Evolutionary conservation across 2,113 vertebrate genomes (phyloP), one percentile per base, ranked within the genome.

Genomic region (Rhipidura dahli): DNA sequence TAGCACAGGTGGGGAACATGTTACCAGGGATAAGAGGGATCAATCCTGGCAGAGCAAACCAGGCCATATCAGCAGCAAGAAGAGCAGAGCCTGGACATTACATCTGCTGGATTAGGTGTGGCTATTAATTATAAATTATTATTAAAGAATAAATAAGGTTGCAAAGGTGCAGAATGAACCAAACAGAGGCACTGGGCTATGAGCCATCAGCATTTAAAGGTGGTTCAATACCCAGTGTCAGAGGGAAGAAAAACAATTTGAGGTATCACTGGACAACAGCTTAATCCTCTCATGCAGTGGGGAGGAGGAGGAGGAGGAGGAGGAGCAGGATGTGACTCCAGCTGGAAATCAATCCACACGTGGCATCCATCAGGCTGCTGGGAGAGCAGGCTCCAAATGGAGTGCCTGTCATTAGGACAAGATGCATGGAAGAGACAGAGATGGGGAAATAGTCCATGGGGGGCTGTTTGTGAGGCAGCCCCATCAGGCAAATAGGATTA

Each of bases 321-420:
- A 83, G 70, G 53, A 81, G n/a, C 35, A 64, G 65, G 77, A 65
- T 1, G 4, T 33, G 89, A 72, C 49, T 90, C 47, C 89, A 96
- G 61, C 71, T 91, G 87, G 87, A 93, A 92, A 94, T 96, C 94
- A 91, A 88, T 82, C 90, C 1, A 18, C 83, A 77, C 3, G 3
- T 75, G 88, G 54, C 90, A 93, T 94, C 94, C 91, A 96, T 96
- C 96, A 91, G 44, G 53, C 60, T 89, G 91, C 90, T 86, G 83
- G 35, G 64, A 86, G 77, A 84, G 84, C 3, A 6, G 94, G 87
- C 87, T 91, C 40, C 90, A 96, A 95, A 94, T 73, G 82, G 93
- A 95, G 77, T 11, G 53, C 64, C 42, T 77, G 94, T 84, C 90
- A 92, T 91, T 78, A 93, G 50, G 81, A 86, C 54, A 51, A 82